Percentiles rank a stretch among this genome's conserved stretches.
Conservation (phyloP, 2,797 vertebrate genomes). For the Cyprinella venusta region DNA sequence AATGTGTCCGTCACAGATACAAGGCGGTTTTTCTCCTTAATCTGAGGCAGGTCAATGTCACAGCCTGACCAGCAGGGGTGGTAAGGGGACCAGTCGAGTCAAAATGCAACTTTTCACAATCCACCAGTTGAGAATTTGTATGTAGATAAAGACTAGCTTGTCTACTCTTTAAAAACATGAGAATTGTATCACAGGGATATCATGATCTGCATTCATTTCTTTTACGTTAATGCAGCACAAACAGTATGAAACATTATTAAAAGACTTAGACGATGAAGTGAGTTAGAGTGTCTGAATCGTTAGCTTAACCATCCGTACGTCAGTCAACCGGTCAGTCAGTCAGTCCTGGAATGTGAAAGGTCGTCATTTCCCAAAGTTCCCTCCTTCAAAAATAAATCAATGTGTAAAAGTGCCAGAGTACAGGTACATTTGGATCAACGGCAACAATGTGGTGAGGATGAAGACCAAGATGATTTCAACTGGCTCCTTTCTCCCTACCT, state of each 20-base stretch:
- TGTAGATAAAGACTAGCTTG: not conserved
- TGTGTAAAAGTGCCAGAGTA: conserved; percentile 70
- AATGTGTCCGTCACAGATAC: conserved; percentile 26
- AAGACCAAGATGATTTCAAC: conserved; percentile 61
- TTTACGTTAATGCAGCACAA: conserved; percentile 19
- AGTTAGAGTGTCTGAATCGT: conserved; percentile 30
- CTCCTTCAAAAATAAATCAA: conserved; percentile 59
- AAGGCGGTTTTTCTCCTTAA: conserved; percentile 43
- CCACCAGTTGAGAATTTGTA: conserved; percentile 5
- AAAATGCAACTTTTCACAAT: conserved; percentile 23
- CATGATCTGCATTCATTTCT: not conserved
- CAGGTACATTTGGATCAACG: conserved; percentile 61
- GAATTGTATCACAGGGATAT: conserved; percentile 11
- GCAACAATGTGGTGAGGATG: conserved; percentile 58
- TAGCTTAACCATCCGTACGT: conserved; percentile 31
- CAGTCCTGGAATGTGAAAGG: conserved; percentile 70
- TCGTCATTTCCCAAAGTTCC: conserved; percentile 59
- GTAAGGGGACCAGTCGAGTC: conserved; percentile 50
- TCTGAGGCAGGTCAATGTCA: conserved; percentile 54
- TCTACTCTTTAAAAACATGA: conserved; percentile 5
- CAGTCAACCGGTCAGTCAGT: conserved; percentile 40
- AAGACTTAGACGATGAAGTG: not conserved
- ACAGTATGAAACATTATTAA: conserved; percentile 4
- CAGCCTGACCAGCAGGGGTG: conserved; percentile 74
- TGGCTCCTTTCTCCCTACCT: conserved; percentile 64